phyloP scores from a whole-genome alignment of 2,113 vertebrate genomes.

The Columba janthina region DNA sequence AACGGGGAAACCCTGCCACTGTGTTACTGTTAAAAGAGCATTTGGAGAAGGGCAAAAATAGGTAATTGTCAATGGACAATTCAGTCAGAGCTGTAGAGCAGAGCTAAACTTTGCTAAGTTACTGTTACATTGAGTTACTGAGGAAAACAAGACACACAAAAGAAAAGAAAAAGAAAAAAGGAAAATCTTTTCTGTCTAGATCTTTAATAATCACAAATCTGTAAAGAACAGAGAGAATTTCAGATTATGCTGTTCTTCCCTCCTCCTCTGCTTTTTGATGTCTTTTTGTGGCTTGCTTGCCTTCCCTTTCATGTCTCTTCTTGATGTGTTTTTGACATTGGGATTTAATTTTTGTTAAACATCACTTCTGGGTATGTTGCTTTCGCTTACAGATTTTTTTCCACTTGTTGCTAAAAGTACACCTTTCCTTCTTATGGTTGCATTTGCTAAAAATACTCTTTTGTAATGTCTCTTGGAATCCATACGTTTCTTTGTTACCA shows the following conservation, averaged over 20 bases:
- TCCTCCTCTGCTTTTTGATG: neutral
- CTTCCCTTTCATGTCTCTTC: constrained; percentile 15
- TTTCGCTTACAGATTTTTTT: neutral
- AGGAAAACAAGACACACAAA: neutral
- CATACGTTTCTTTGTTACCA: neutral
- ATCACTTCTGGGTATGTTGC: neutral
- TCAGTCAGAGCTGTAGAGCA: neutral
- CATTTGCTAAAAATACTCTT: neutral
- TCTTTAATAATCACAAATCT: neutral
- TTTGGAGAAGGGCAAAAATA: neutral
- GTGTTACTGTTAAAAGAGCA: neutral
- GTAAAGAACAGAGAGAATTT: constrained; percentile 37
- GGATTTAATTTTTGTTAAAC: constrained; percentile 17
- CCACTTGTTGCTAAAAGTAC: neutral
- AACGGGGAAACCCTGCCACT: neutral
- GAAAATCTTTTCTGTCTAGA: neutral
- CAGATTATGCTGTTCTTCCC: neutral
- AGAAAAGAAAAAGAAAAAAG: neutral
- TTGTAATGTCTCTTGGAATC: neutral
- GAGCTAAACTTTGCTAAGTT: neutral
- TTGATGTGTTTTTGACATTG: neutral
- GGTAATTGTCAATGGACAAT: neutral
- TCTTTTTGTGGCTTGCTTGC: neutral
- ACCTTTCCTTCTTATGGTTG: neutral
- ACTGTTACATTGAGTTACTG: neutral